Evolutionary conservation across 2,797 vertebrate species (phyloP).

Genomic region (Xiphophorus birchmanni): DNA sequence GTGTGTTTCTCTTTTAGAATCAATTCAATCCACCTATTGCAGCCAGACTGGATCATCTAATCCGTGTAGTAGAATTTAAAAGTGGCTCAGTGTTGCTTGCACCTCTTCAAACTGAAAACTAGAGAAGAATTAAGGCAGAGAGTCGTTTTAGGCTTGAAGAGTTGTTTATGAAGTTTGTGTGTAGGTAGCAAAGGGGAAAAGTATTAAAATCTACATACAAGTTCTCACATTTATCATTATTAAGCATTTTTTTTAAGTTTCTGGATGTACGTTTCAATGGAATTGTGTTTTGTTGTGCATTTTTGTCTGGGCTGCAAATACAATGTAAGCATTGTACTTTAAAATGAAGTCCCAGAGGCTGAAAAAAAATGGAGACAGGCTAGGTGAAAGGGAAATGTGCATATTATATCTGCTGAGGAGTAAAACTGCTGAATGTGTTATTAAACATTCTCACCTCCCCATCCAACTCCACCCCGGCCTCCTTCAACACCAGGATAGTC

Average conservation of each 20-base stretch:
- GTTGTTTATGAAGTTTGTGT: not conserved
- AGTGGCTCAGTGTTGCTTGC: constrained; percentile 46
- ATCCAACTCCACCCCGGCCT: constrained; percentile 61
- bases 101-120: constrained; percentile 3
- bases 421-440: constrained; percentile 69
- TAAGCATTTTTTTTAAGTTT: constrained; percentile 22
- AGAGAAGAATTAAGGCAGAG: not conserved
- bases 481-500: constrained; percentile 58
- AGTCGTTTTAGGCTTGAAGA: not conserved
- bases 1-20: not conserved
- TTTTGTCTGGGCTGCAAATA: constrained; percentile 18
- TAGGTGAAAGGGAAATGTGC: constrained; percentile 61
- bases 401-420: constrained; percentile 78
- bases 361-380: constrained; percentile 43
- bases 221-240: constrained; percentile 25
- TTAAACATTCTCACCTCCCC: constrained; percentile 76
- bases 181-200: not conserved
- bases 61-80: constrained; percentile 43
- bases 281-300: constrained; percentile 38
- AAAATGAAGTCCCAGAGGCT: constrained; percentile 45
- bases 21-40: not conserved
- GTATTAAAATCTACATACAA: not conserved
- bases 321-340: constrained; percentile 39
- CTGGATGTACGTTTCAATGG: constrained; percentile 16
- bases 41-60: constrained; percentile 1